phyloP scores from a whole-genome alignment of 2,888 invertebrate genomes.

The Mantis religiosa region DNA sequence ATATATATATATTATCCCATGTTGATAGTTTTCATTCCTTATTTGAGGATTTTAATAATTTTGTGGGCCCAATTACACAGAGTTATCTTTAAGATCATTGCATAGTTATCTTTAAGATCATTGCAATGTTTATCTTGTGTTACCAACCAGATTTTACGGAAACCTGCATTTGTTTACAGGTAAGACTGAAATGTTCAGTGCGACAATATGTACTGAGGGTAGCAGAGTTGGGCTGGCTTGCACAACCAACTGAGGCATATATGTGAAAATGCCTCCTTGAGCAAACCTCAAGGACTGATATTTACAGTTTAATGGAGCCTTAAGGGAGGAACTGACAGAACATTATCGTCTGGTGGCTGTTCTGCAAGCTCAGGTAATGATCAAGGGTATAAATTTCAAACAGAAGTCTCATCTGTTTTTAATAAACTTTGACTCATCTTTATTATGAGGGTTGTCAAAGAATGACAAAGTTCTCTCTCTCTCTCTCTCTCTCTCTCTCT shows the following conservation, averaged over 20 bases:
- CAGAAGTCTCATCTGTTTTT: too few species aligned
- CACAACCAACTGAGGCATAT: slow-evolving; percentile 78
- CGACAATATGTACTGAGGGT: slow-evolving; percentile 65
- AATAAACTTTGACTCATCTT: too few species aligned
- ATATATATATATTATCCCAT: too few species aligned
- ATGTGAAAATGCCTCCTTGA: slow-evolving; percentile 66
- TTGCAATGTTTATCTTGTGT: neutral
- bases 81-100: neutral
- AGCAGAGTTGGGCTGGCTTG: slow-evolving; percentile 79
- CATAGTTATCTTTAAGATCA: neutral
- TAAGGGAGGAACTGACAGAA: slow-evolving; percentile 79
- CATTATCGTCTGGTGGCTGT: slow-evolving; percentile 86
- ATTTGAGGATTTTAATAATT: neutral
- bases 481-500: too few species aligned
- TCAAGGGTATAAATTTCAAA: neutral
- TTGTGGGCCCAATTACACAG: too few species aligned
- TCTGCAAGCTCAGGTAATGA: slow-evolving; percentile 74
- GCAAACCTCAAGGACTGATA: slow-evolving; percentile 61
- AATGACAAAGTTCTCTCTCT: too few species aligned
- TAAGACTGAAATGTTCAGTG: slow-evolving; percentile 51
- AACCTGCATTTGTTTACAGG: slow-evolving; percentile 31
- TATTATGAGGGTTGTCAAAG: too few species aligned
- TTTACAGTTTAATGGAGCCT: slow-evolving; percentile 76
- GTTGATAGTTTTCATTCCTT: too few species aligned
- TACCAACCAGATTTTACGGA: neutral